These are phyloP conservation scores for Brachionus asplanchnoidis DNA, from an alignment of 1,140 invertebrate genomes.

Conservation along the genomic window DNA sequence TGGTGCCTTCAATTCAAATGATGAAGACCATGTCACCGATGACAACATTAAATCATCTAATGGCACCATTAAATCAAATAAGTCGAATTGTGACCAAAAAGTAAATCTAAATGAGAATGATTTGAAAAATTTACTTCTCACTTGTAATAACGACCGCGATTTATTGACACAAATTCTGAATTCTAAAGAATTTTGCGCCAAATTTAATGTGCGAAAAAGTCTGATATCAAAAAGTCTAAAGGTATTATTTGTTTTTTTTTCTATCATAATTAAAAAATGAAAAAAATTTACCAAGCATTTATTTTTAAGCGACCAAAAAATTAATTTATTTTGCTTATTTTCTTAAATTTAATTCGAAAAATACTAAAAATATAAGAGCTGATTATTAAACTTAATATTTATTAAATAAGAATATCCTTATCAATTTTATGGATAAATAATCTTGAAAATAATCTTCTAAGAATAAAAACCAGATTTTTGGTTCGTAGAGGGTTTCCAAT, in stretches of 20 bases:
- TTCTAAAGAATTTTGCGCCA: neutral
- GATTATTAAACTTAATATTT: too few relatives aligned
- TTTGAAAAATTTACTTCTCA: neutral
- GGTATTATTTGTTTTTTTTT: neutral
- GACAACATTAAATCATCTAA: neutral
- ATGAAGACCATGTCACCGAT: neutral
- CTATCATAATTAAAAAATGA: neutral
- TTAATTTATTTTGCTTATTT: too few relatives aligned
- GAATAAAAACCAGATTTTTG: too few relatives aligned
- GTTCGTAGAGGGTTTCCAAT: too few relatives aligned
- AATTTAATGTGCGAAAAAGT: conserved; percentile 8
- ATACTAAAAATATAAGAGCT: too few relatives aligned
- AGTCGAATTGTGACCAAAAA: neutral
- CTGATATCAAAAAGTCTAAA: neutral
- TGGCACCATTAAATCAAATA: neutral
- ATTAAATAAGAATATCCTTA: too few relatives aligned
- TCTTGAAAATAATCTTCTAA: too few relatives aligned
- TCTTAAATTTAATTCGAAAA: too few relatives aligned
- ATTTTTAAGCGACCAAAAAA: too few relatives aligned
- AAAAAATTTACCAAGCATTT: neutral
- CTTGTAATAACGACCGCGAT: conserved; percentile 1
- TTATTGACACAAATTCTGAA: conserved; percentile 10
- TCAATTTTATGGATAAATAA: too few relatives aligned
- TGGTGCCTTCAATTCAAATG: neutral
- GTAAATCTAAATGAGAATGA: conserved; percentile 14